phyloP scores from a whole-genome alignment of 2,888 invertebrate genomes.

The Cremastinae sp. region DNA sequence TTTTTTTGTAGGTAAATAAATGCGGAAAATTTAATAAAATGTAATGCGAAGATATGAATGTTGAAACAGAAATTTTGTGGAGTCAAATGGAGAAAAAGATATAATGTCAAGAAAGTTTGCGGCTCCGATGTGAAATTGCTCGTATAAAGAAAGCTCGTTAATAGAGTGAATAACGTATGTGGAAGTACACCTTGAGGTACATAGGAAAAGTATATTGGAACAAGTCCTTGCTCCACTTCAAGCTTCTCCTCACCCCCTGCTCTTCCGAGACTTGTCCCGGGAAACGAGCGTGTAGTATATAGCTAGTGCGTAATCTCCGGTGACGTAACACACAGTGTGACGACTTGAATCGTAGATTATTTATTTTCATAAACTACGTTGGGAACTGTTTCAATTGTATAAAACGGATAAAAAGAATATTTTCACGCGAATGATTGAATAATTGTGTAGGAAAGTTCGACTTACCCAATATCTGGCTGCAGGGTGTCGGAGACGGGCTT shows the following conservation, averaged over 20 bases:
- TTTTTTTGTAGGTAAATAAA: too few species aligned
- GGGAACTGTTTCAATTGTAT: too few species aligned
- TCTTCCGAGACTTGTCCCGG: slow-evolving; percentile 33
- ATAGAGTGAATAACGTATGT: slow-evolving; percentile 39
- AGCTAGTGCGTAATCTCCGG: slow-evolving; percentile 20
- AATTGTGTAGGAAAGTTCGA: slow-evolving; percentile 10
- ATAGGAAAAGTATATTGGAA: slow-evolving; percentile 54
- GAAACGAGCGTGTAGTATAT: slow-evolving; percentile 19
- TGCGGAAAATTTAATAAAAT: too few species aligned
- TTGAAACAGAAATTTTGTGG: too few species aligned
- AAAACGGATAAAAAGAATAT: not conserved
- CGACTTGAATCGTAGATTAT: not conserved
- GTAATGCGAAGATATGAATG: too few species aligned
- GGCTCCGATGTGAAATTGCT: too few species aligned
- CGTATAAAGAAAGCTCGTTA: too few species aligned
- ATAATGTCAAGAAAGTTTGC: too few species aligned
- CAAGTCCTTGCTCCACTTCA: slow-evolving; percentile 61
- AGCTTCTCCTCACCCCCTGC: slow-evolving; percentile 20
- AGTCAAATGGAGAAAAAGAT: too few species aligned
- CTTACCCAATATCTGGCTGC: slow-evolving; percentile 75
- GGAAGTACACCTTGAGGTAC: slow-evolving; percentile 20
- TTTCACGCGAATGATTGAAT: not conserved
- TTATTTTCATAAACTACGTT: too few species aligned
- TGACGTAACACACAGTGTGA: slow-evolving; percentile 16
- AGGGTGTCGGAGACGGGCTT: slow-evolving; percentile 77